Percentiles rank a stretch among this genome's conserved stretches.
Conservation (phyloP, 2,113 vertebrate species). For the Psittacara wagleri region DNA sequence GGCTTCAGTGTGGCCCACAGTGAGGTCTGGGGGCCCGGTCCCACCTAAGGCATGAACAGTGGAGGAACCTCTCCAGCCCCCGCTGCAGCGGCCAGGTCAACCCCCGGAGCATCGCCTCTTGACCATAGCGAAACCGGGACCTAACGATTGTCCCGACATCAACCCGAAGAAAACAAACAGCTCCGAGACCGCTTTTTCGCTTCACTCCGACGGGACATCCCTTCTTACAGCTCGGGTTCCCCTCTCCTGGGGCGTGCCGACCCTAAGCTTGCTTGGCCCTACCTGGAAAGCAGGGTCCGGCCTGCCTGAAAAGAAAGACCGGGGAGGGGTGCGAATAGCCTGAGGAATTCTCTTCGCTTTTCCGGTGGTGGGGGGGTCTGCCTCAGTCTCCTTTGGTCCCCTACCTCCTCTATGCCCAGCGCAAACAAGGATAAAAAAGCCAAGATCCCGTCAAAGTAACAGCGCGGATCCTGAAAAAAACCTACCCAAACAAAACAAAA, state of each 20-base stretch:
- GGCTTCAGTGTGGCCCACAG: not conserved
- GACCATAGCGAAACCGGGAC: not conserved
- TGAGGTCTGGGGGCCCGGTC: not conserved
- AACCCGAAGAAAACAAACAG: not conserved
- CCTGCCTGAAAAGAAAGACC: not conserved
- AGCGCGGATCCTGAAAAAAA: not conserved
- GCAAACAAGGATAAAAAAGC: not conserved
- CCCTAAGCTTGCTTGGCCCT: not conserved
- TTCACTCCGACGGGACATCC: not conserved
- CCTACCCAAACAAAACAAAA: not conserved
- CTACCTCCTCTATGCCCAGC: not conserved
- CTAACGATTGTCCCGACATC: not conserved
- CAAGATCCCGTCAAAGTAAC: not conserved
- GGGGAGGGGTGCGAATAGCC: not conserved
- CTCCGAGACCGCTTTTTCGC: rapidly evolving
- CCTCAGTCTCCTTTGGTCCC: not conserved
- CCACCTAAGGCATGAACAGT: not conserved
- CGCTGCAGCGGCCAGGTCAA: not conserved
- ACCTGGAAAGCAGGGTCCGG: not conserved
- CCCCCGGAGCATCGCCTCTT: not conserved
- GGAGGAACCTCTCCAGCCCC: not conserved
- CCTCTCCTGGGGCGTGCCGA: not conserved
- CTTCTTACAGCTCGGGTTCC: not conserved
- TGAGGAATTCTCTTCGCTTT: not conserved
- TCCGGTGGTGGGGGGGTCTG: not conserved